Percentiles rank a stretch among this genome's conserved stretches.
Evolutionary conservation across 2,797 vertebrate genomes (phyloP).

Genomic region (Gallinago solitaria): DNA sequence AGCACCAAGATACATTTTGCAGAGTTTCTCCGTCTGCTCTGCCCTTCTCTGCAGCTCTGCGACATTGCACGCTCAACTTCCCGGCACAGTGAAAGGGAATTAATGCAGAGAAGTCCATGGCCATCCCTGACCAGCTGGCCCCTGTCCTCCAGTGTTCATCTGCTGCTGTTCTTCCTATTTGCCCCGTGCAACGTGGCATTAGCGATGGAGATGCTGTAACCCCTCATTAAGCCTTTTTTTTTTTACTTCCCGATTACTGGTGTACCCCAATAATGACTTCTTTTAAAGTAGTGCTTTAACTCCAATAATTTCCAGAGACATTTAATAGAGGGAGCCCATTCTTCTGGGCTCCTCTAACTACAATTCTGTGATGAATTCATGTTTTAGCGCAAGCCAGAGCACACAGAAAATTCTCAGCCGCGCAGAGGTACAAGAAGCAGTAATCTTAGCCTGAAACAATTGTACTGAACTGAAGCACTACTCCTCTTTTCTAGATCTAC

Average conservation of each 20-base stretch:
- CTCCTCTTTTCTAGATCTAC: conserved; percentile 78
- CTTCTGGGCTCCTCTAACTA: background rate
- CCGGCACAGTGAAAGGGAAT: background rate
- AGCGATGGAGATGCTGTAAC: background rate
- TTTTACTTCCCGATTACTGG: background rate
- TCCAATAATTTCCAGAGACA: background rate
- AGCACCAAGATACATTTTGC: background rate
- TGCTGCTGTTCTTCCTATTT: background rate
- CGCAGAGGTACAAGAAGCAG: background rate
- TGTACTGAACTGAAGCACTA: conserved; percentile 64
- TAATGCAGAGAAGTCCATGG: background rate
- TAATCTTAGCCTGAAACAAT: conserved; percentile 73
- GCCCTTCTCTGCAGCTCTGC: background rate
- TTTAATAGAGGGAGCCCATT: background rate
- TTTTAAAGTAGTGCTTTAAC: background rate
- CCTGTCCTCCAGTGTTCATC: background rate
- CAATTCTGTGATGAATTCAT: background rate
- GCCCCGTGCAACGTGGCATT: background rate
- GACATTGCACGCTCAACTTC: background rate
- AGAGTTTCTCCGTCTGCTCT: background rate
- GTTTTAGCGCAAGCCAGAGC: conserved; percentile 1
- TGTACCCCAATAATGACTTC: background rate
- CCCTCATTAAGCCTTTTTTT: background rate
- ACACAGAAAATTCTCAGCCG: background rate
- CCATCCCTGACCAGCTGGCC: background rate